A percentile compares a stretch with the other conserved stretches of the same genome.
Conservation (phyloP, 1,140 invertebrate genomes). For the Planococcus citri region DNA sequence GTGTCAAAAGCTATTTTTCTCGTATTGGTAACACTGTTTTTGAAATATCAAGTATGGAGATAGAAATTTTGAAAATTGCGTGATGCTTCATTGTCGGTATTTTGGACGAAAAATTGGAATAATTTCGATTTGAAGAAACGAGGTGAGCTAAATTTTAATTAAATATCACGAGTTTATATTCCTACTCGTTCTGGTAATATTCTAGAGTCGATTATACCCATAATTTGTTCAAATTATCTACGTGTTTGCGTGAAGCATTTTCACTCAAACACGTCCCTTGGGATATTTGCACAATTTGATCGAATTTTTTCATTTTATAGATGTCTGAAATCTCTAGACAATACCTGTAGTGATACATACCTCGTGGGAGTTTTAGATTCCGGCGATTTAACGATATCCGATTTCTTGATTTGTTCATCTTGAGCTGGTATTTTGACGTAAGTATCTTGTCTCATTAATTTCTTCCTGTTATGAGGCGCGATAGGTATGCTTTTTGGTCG, state of each 20-base stretch:
- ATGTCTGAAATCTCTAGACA: too few relatives aligned
- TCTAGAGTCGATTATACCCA: too few relatives aligned
- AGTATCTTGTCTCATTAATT: constrained; percentile 28
- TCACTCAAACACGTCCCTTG: too few relatives aligned
- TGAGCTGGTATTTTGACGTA: constrained; percentile 27
- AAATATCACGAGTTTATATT: too few relatives aligned
- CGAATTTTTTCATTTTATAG: too few relatives aligned
- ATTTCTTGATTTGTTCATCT: neutral
- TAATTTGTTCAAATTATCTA: too few relatives aligned
- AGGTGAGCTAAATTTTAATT: too few relatives aligned
- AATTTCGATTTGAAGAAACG: neutral
- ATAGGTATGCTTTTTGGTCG: constrained; percentile 23
- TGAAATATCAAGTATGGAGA: neutral
- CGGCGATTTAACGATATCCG: neutral
- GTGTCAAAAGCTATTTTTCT: neutral
- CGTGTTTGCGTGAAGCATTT: too few relatives aligned
- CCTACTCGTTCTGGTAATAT: too few relatives aligned
- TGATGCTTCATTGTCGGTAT: neutral
- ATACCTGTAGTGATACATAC: neutral
- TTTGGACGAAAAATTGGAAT: neutral
- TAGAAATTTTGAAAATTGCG: neutral
- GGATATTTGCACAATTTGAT: too few relatives aligned
- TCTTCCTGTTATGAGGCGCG: constrained; percentile 12
- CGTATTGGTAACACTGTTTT: neutral
- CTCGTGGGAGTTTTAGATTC: neutral